Percentiles rank a stretch among this genome's conserved stretches.
Conservation (phyloP, 2,113 vertebrate species). For the Equus quagga region DNA sequence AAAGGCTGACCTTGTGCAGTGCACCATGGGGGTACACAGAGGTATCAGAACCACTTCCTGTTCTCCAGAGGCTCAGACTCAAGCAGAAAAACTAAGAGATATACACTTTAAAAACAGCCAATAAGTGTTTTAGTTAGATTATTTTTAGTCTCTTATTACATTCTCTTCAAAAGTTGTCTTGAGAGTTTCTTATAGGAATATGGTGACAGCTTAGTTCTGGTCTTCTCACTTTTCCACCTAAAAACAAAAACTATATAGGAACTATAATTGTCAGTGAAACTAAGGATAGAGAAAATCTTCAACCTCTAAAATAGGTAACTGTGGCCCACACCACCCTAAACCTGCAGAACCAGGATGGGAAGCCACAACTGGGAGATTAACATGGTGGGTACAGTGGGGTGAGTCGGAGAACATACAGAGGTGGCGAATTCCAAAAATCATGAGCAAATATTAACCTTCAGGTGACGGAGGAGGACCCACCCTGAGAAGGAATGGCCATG, state of each 20-base stretch:
- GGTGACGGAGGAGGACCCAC: background rate
- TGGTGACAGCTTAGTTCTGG: background rate
- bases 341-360: background rate
- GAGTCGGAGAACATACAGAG: background rate
- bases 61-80: background rate
- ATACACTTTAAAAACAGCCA: background rate
- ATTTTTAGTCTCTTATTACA: background rate
- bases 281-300: background rate
- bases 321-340: background rate
- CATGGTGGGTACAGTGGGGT: background rate
- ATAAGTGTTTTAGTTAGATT: background rate
- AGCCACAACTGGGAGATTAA: background rate
- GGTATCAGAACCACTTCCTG: background rate
- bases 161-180: background rate
- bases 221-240: background rate
- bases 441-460: background rate
- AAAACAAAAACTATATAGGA: background rate
- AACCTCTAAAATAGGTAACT: background rate
- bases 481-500: background rate
- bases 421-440: background rate
- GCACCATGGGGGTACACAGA: background rate
- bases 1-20: background rate
- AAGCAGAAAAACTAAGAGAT: background rate
- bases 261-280: background rate
- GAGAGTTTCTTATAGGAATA: slow-evolving; percentile 19